Base-by-base conservation (phyloP, 2,888 invertebrate species). In the Strigamia maritima region DNA sequence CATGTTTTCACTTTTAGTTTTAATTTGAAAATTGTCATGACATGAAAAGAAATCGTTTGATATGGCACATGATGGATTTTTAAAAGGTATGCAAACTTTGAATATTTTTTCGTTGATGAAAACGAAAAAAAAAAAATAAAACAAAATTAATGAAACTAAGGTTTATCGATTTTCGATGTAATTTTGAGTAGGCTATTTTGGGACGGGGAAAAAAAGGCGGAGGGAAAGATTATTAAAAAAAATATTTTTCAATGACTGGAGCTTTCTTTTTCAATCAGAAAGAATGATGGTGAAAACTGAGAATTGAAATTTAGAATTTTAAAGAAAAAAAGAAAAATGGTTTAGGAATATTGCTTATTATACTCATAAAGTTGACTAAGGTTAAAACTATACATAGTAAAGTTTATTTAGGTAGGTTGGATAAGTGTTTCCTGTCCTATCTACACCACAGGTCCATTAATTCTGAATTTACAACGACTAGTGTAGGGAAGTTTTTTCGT, bases 11-110 rank as follows among this genome's bases (percentile, higher is more conserved):
- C 70, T 70, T 49, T 49, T 70, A 28, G 26, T 70, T 70, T 65
- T 28, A 70, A 28, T 24, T 70, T 70, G 70, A 26, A 70, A 70
- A 70, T 70, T 54, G 54, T 54, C n/a, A 54, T n/a, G 54, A 54
- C 19, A 8, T 19, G 22, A 2, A 54, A 8, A 54, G 54, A 54
- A 54, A 54, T 54, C 19, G 54, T 19, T 54, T n/a, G 54, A 19
- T 54, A 19, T 19, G 7, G 19, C 44, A 54, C 3, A n/a, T 54
- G 54, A 54, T 19, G 54, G 1, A 19, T 54, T 54, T 54, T 54
- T 54, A 54, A 54, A 54, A 19, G 35, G 35, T 35, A 35, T 35
- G 54, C 54, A 19, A n/a, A 44, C 1, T 40, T 40, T 44, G 44
- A 16, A 44, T 0, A 44, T 16, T 44, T 10, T n/a, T 16, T 19